Evolutionary conservation across 2,797 vertebrate species (phyloP), one percentile per base, ranked within the genome.

Genomic region (Spea hammondii): DNA sequence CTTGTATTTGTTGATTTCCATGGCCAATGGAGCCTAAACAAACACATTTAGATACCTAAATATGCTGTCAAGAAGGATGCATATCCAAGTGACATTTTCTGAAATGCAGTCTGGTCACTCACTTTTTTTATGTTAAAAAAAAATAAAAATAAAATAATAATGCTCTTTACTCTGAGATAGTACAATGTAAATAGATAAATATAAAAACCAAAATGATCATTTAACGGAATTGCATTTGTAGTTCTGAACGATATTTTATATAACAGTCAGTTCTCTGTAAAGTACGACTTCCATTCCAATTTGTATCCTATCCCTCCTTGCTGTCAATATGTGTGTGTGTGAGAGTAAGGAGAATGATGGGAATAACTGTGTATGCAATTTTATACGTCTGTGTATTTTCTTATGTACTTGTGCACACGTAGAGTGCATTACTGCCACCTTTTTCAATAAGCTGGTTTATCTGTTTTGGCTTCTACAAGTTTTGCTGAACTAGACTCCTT

Each of bases 351-450:
- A 90, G 90, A 89, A 81, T 90, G 13, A 83, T 93, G 91, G 83
- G 89, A 90, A 89, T 87, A 89, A 88, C 87, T 86, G 90, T 88
- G 89, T 67, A 91, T 92, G 89, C 90, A 91, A 94, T 93, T 94
- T 93, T 93, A 93, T 95, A 94, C 91, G 94, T 97, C 93, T 93
- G 94, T 93, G 93, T 95, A 94, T 96, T 94, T 95, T 95, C 93
- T 92, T 96, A 95, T 92, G 92, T 96, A 95, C 92, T 92, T 95
- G 94, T 95, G 95, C 95, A 96, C 95, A 93, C 93, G 92, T 93
- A 93, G 93, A 95, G 96, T 96, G 96, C 96, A 95, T 94, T 96
- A 96, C 95, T 97, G 96, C 96, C 96, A 96, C 95, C 94, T 95
- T 96, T 91, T 92, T 91, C 91, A 93, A 93, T 97, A 96, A 97